A percentile compares a stretch with the other conserved stretches of the same genome.
Conservation (phyloP, 2,888 invertebrate genomes). For the Adelognathus sp. region DNA sequence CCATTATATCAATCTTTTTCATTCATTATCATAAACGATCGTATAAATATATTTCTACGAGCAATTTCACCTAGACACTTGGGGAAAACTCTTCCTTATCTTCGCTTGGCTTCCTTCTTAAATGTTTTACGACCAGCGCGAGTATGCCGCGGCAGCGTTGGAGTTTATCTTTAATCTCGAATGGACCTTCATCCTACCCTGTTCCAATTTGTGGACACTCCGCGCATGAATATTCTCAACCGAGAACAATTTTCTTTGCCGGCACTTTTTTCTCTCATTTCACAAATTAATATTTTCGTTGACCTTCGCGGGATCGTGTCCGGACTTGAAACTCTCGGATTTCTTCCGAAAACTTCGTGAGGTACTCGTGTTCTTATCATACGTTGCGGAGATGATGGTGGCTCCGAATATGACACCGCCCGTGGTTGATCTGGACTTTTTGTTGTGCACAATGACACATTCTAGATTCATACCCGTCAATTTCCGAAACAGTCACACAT, state of each 20-base stretch:
- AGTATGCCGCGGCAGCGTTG: not conserved
- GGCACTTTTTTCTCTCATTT: constrained; percentile 12
- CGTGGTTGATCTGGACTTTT: not conserved
- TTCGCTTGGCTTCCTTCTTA: not conserved
- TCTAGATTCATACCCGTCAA: not conserved
- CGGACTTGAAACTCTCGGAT: not conserved
- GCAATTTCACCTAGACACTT: not conserved
- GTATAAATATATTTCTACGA: constrained; percentile 2
- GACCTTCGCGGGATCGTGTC: not conserved
- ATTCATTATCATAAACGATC: not conserved
- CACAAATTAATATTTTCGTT: constrained; percentile 15
- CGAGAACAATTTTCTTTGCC: not conserved
- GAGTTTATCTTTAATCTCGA: not conserved
- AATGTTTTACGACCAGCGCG: not conserved
- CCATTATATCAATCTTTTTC: not conserved
- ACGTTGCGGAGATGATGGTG: not conserved
- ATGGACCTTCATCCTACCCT: not conserved
- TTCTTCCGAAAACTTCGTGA: not conserved
- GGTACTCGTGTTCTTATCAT: not conserved
- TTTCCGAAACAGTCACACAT: not conserved
- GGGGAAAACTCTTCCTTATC: not conserved
- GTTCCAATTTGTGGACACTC: not conserved
- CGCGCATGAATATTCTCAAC: not conserved
- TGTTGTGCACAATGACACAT: not conserved
- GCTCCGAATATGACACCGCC: not conserved